Base-by-base conservation (phyloP, 2,888 invertebrate species). In the Chaetogeoica ovagalla region DNA sequence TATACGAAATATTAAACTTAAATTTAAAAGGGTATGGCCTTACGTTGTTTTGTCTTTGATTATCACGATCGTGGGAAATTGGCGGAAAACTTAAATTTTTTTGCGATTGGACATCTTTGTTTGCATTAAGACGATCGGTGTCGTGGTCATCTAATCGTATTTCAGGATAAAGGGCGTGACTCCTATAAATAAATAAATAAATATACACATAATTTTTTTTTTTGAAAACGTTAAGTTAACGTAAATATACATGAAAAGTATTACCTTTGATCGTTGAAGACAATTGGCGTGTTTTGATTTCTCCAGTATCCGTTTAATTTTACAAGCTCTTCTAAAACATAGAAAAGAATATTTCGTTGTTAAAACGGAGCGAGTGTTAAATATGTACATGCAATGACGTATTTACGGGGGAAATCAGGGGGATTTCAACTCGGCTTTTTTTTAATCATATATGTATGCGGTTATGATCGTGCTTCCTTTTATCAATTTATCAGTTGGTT, bases 71-170 rank as follows among this genome's bases (percentile, higher is more conserved):
- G 6, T 71, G 57, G 8, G 63, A 39, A 59, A 79, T 79, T 3
- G 79, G 79, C 19, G 79, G 79, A 79, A 79, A 79, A 63, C 79
- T 71, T 43, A 65, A 71, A 79, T 59, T 71, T 11, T 70, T 79
- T 57, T 79, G 55, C 1, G 39, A 57, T 23, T 63, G 71, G 15
- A 55, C 13, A 23, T 71, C 70, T 70, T n/a, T 70, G 43, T 57
- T 43, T n/a, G 1, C 4, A 15, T 17, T 2, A 23, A 71, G 8
- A 21, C 57, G 79, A 23, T 71, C 70, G 19, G 21, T 55, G n/a
- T 79, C 63, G 15, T n/a, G n/a, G n/a, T n/a, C n/a, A n/a, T 65
- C 52, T 55, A 30, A 11, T 37, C 69, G 75, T 59, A 59, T 59
- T 59, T 21, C 75, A 8, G 66, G 23, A 43, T 59, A 48, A 9